These are phyloP conservation scores for Mnemiopsis leidyi DNA, from an alignment of 37 sponge, comb jelly and placozoan species.

Conservation along the genomic window DNA sequence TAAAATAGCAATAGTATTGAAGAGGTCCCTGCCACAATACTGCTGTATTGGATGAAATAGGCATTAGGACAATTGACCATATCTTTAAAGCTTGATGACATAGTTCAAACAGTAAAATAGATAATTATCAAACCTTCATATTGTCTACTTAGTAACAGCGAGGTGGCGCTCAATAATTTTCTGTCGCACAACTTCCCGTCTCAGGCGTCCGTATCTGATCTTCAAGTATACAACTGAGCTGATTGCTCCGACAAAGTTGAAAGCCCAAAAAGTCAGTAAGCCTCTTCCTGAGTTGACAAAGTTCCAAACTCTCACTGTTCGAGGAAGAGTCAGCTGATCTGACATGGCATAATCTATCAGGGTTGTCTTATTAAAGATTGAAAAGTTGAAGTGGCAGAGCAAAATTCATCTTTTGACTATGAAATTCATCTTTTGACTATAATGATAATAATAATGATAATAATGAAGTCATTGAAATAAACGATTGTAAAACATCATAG, in stretches of 20 bases:
- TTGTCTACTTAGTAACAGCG: background rate
- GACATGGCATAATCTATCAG: background rate
- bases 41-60: too few relatives aligned
- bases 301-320: constrained; percentile 41
- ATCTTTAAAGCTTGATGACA: background rate
- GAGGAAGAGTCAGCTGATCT: background rate
- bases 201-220: background rate
- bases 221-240: constrained; percentile 13
- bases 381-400: too few relatives aligned
- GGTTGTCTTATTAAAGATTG: too few relatives aligned
- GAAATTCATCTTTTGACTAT: too few relatives aligned
- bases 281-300: constrained; percentile 54
- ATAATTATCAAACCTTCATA: background rate
- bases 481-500: too few relatives aligned
- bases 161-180: constrained; percentile 4
- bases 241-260: constrained; percentile 16
- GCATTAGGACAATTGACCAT: too few relatives aligned
- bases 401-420: too few relatives aligned
- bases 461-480: too few relatives aligned
- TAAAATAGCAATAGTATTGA: too few relatives aligned
- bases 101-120: background rate
- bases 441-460: too few relatives aligned
- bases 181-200: constrained; percentile 2
- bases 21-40: too few relatives aligned
- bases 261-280: constrained; percentile 31